Conservation (phyloP, 2,888 invertebrate genomes). For the Erebia palarica region DNA sequence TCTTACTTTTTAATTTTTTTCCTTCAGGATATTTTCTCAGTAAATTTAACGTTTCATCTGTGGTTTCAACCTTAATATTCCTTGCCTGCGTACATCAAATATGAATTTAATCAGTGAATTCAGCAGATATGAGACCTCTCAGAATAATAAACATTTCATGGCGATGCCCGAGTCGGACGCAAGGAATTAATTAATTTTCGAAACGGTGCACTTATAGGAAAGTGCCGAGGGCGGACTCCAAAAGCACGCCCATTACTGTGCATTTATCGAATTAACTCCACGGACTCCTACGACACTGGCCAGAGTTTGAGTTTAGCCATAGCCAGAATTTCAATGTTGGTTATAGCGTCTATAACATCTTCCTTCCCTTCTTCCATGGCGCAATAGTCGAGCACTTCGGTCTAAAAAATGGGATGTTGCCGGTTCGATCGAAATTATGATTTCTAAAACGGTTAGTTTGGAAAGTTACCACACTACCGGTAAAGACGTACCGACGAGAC, state of each 20-base stretch:
- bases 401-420: too few species aligned
- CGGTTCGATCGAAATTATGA: too few species aligned
- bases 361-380: too few species aligned
- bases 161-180: slow-evolving; percentile 2
- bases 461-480: too few species aligned
- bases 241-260: slow-evolving; percentile 35
- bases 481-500: too few species aligned
- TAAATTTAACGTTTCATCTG: too few species aligned
- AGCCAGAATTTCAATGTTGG: too few species aligned
- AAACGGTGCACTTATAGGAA: slow-evolving; percentile 42
- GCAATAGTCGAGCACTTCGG: too few species aligned
- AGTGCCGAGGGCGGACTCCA: slow-evolving; percentile 31
- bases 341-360: too few species aligned
- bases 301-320: neutral
- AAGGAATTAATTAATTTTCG: slow-evolving; percentile 64
- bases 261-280: slow-evolving; percentile 31
- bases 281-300: slow-evolving; percentile 34
- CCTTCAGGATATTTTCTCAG: neutral
- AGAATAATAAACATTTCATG: neutral
- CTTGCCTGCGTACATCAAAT: neutral
- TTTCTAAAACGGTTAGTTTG: too few species aligned
- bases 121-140: neutral
- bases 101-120: neutral
- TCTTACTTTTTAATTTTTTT: neutral
- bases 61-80: neutral